Conservation (phyloP, 2,113 vertebrate species). For the Planiliza haematocheilus region DNA sequence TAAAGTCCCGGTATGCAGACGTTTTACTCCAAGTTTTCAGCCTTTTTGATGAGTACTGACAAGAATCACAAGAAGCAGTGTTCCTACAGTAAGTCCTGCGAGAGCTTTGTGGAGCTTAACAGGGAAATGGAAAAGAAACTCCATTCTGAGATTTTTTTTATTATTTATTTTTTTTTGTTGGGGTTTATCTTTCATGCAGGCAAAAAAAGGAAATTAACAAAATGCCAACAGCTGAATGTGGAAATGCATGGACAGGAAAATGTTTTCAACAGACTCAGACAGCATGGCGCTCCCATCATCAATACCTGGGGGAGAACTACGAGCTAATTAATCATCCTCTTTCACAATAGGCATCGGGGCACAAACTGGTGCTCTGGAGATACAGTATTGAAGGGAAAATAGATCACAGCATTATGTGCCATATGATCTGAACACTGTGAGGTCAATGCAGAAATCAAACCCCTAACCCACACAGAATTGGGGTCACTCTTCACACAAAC, state of each 20-base stretch:
- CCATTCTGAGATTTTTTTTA: conserved; percentile 27
- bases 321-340: conserved; percentile 65
- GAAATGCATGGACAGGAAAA: conserved; percentile 46
- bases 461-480: background rate
- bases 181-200: conserved; percentile 45
- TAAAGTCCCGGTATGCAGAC: conserved; percentile 38
- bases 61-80: conserved; percentile 44
- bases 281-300: conserved; percentile 25
- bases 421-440: background rate
- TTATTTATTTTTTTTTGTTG: conserved; percentile 11
- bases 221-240: conserved; percentile 50
- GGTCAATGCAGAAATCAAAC: conserved; percentile 15
- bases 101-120: conserved; percentile 54
- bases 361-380: conserved; percentile 16
- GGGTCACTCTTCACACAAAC: background rate
- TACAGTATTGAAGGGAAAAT: conserved; percentile 36
- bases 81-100: conserved; percentile 48
- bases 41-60: conserved; percentile 50
- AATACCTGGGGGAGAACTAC: conserved; percentile 56
- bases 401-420: conserved; percentile 30
- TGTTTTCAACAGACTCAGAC: conserved; percentile 32
- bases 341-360: conserved; percentile 48
- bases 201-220: conserved; percentile 60
- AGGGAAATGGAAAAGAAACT: conserved; percentile 49
- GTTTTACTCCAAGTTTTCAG: conserved; percentile 45